Base-by-base conservation (phyloP, 37 sponge, comb jelly and placozoan genomes). In the Beroe ovata region DNA sequence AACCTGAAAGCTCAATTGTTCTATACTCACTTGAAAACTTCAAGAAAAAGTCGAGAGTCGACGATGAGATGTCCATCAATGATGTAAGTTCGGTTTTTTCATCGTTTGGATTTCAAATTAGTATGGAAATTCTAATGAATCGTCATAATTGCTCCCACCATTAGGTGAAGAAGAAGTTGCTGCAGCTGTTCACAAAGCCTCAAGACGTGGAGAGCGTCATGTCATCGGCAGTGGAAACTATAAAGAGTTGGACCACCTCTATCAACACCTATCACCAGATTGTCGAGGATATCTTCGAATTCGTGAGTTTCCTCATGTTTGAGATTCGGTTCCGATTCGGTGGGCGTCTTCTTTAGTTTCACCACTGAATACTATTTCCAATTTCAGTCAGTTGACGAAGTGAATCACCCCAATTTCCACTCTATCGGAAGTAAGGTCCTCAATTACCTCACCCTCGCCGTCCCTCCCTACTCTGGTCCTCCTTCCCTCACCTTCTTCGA, bases 201-300 rank as follows among this genome's bases (percentile, higher is more conserved):
- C 42, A 42, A 42, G 54, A 77, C 84, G 54, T 77, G n/a, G 84
- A 77, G 22, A 22, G 23, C 1, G 54, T 42, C 1, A 77, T 77
- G 54, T 22, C 21, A 35, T 42, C 84, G 0, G 84, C 54, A 3
- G 84, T 77, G 1, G 84, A 38, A 8, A 77, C 84, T 2, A 42
- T 77, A 30, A 77, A 77, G 47, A 77, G 47, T 19, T 77, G 84
- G 84, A 42, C 84, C 26, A 77, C 84, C 33, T 39, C 42, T 3
- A 36, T 77, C 42, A 77, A 42, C 23, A 77, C 84, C 22, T 77
- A 42, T 25, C 84, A 77, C 22, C 84, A 77, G 23, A 77, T 77
- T n/a, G 84, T 77, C 28, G 84, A 77, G 84, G 84, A 77, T 29
- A 35, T 77, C 47, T 77, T 77, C 54, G 84, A 77, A 42, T 77